These are phyloP conservation scores for Vespertilio murinus DNA, from an alignment of 2,797 vertebrate genomes.

Conservation along the genomic window DNA sequence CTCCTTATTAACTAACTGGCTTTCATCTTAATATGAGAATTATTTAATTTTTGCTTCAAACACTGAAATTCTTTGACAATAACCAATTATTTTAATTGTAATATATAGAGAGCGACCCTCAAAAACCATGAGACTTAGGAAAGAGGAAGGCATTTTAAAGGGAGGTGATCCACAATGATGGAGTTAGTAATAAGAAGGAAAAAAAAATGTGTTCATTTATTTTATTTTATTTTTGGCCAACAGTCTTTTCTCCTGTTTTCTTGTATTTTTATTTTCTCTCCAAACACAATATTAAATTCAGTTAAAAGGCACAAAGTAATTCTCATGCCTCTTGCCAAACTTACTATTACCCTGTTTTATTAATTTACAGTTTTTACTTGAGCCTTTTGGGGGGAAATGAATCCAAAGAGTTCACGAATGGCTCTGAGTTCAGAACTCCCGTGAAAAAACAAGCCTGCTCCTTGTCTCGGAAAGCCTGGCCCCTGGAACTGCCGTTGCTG, in stretches of 20 bases:
- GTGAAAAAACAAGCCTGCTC: conserved; percentile 18
- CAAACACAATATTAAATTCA: conserved; percentile 63
- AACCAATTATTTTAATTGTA: conserved; percentile 24
- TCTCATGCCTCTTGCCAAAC: background rate
- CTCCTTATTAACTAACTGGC: background rate
- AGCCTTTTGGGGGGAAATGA: conserved; percentile 31
- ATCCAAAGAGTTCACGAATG: background rate
- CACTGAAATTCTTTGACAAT: background rate
- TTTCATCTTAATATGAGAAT: background rate
- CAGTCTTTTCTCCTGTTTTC: conserved; percentile 24
- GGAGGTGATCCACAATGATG: background rate
- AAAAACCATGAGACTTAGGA: background rate
- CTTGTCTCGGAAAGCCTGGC: conserved; percentile 20
- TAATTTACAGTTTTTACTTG: conserved; percentile 56
- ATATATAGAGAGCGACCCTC: background rate
- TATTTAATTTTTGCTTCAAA: background rate
- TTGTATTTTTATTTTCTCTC: conserved; percentile 52
- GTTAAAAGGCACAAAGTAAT: conserved; percentile 57
- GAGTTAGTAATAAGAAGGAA: background rate
- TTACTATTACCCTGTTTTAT: conserved; percentile 51
- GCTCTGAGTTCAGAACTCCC: conserved; percentile 16
- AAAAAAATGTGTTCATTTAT: background rate
- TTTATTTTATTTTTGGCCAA: background rate
- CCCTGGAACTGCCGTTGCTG: background rate
- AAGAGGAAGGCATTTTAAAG: background rate